phyloP scores from a whole-genome alignment of 2,888 invertebrate species.

The Sesia apiformis region DNA sequence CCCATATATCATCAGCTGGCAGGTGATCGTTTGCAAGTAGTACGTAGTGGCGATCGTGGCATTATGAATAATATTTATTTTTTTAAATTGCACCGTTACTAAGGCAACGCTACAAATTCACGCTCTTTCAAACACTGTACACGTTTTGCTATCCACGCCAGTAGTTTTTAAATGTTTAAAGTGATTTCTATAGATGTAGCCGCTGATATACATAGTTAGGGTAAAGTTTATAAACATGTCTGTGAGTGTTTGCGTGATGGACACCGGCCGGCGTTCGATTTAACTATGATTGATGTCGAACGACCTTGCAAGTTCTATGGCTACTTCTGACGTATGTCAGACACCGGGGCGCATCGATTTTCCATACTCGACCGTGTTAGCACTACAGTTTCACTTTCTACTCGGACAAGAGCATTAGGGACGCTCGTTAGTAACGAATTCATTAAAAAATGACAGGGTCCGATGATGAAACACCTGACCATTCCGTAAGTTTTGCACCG shows the following conservation, averaged over 20 bases:
- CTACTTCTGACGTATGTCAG: conserved; percentile 40
- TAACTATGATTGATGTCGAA: conserved; percentile 43
- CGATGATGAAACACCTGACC: conserved; percentile 19
- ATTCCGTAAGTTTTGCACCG: conserved; percentile 40
- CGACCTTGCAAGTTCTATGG: conserved; percentile 47
- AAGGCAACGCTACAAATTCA: conserved; percentile 26
- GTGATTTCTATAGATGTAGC: background rate
- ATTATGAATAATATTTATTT: conserved; percentile 18
- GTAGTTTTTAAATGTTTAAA: no score
- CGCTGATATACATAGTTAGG: background rate
- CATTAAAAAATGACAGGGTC: conserved; percentile 20
- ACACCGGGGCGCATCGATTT: conserved; percentile 57
- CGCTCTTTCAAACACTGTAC: background rate
- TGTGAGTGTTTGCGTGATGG: conserved; percentile 28
- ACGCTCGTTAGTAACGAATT: conserved; percentile 28
- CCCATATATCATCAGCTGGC: conserved; percentile 61
- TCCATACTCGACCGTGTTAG: conserved; percentile 36
- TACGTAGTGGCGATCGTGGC: conserved; percentile 36
- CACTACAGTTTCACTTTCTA: conserved; percentile 55
- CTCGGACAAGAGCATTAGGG: conserved; percentile 37
- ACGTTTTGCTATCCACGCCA: background rate
- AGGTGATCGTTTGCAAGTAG: conserved; percentile 52
- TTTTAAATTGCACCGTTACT: conserved; percentile 43
- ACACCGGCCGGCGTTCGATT: conserved; percentile 21
- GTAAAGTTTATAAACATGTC: background rate